Evolutionary conservation across 2,888 invertebrate species (phyloP).

Genomic region (Galeopsomyia nigrocyanea): DNA sequence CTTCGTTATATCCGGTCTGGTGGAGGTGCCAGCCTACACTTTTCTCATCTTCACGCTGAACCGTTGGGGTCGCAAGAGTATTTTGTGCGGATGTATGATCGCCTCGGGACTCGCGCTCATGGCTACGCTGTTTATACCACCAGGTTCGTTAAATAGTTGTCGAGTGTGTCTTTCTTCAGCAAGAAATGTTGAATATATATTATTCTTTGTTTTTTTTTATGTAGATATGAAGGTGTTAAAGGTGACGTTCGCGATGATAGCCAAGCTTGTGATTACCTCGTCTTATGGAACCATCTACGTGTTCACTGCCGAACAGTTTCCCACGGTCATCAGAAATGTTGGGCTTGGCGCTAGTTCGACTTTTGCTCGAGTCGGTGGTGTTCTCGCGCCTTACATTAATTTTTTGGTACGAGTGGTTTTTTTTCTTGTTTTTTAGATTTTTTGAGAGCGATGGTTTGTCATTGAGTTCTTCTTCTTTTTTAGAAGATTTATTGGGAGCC

Average conservation of each 20-base stretch:
- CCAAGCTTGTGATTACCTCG: conserved; percentile 80
- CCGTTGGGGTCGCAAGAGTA: conserved; percentile 78
- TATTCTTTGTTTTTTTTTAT: conserved; percentile 23
- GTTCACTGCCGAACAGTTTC: conserved; percentile 82
- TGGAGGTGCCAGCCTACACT: conserved; percentile 82
- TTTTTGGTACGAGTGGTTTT: conserved; percentile 68
- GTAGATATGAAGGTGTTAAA: conserved; percentile 72
- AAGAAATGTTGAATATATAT: background rate
- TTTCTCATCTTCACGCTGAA: conserved; percentile 78
- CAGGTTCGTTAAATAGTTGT: conserved; percentile 64
- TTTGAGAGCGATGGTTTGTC: no score
- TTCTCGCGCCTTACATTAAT: conserved; percentile 75
- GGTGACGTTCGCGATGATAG: conserved; percentile 77
- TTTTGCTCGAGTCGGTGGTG: conserved; percentile 75
- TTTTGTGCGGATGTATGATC: conserved; percentile 79
- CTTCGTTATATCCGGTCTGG: conserved; percentile 81
- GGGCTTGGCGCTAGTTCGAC: conserved; percentile 77
- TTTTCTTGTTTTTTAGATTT: background rate
- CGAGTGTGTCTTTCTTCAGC: conserved; percentile 3
- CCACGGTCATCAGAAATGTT: conserved; percentile 79
- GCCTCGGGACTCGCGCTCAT: conserved; percentile 75
- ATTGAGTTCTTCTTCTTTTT: background rate
- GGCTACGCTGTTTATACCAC: conserved; percentile 73
- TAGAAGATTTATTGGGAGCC: conserved; percentile 74
- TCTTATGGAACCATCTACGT: conserved; percentile 82